A percentile compares a stretch with the other conserved stretches of the same genome.
These are phyloP conservation scores for Halocaridina rubra DNA, from an alignment of 2,888 invertebrate genomes.

Conservation along the genomic window DNA sequence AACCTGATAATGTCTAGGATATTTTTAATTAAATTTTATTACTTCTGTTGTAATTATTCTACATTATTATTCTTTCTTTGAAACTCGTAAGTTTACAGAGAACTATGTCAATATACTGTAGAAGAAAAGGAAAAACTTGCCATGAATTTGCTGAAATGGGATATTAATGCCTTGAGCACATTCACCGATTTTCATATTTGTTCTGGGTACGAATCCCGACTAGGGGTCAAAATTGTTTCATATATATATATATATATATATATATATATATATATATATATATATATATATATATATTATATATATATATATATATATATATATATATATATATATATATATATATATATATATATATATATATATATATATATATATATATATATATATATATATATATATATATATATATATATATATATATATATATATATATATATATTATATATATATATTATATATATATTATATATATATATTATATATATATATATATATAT, in stretches of 20 bases:
- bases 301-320: background rate
- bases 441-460: background rate
- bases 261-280: background rate
- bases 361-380: conserved; percentile 7
- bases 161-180: too few species aligned
- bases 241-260: background rate
- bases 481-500: conserved; percentile 12
- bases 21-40: too few species aligned
- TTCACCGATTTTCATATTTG: too few species aligned
- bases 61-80: too few species aligned
- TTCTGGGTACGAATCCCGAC: too few species aligned
- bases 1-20: too few species aligned
- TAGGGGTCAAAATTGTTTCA: background rate
- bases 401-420: background rate
- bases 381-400: conserved; percentile 4
- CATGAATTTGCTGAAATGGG: too few species aligned
- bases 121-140: too few species aligned
- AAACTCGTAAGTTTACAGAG: too few species aligned
- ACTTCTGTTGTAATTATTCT: too few species aligned
- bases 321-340: background rate
- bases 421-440: background rate
- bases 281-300: background rate
- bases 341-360: background rate
- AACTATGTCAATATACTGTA: too few species aligned
- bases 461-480: conserved; percentile 1